Conservation (phyloP, 2,113 vertebrate genomes). For the Corythoichthys haematopterus region DNA sequence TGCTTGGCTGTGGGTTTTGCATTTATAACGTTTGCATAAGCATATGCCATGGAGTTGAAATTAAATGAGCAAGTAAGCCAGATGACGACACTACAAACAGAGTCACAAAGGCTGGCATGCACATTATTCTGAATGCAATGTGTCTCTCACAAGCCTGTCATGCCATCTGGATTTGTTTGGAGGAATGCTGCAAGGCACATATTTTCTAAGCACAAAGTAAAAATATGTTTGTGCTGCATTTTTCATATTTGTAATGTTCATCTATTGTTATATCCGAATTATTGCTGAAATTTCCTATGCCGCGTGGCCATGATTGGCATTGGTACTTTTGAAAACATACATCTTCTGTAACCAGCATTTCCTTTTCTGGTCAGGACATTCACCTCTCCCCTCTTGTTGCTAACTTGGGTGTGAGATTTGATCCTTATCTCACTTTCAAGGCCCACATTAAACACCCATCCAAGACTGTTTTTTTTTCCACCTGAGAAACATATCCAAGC, state of each 20-base stretch:
- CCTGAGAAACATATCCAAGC: too few relatives aligned
- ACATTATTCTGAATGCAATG: constrained; percentile 46
- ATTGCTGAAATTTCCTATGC: not conserved
- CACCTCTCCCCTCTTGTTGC: too few relatives aligned
- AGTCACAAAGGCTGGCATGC: constrained; percentile 47
- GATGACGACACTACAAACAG: constrained; percentile 51
- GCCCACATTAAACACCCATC: too few relatives aligned
- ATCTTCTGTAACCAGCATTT: too few relatives aligned
- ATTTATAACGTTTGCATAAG: constrained; percentile 23
- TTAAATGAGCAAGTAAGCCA: constrained; percentile 47
- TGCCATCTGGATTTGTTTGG: constrained; percentile 66
- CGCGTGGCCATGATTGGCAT: not conserved
- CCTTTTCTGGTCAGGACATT: too few relatives aligned
- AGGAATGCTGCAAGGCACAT: constrained; percentile 33
- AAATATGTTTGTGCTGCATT: constrained; percentile 30
- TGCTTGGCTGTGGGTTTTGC: constrained; percentile 23
- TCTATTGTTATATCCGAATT: not conserved
- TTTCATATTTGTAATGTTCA: constrained; percentile 4
- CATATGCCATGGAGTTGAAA: constrained; percentile 46
- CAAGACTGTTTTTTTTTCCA: too few relatives aligned
- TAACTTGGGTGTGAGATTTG: too few relatives aligned
- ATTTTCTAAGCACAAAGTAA: constrained; percentile 38
- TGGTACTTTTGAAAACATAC: too few relatives aligned
- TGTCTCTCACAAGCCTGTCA: constrained; percentile 35
- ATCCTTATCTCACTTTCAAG: too few relatives aligned